Evolutionary conservation across 2,888 invertebrate species (phyloP), one percentile per base, ranked within the genome.

Genomic region (Lypha dubia): DNA sequence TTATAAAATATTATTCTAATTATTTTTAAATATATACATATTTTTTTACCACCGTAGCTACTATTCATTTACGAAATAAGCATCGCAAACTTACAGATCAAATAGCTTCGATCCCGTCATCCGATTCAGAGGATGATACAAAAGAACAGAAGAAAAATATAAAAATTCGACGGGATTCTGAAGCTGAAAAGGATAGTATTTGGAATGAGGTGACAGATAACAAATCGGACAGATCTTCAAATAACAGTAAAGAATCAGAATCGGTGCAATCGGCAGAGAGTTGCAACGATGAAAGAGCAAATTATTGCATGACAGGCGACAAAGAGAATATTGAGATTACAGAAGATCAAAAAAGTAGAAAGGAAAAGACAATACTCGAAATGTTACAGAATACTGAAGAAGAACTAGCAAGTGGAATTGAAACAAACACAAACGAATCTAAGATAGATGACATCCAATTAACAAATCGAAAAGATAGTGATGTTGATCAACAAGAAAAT

Each of bases 31-130:
- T 63, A 44, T 4, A 20, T 4, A 11, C 11, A 35, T 20, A 13
- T 58, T 49, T 6, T 22, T 38, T 35, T 38, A 35, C 0, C n/a
- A 2, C 22, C 32, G 2, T 60, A 92, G 92, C 90, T 24, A 91
- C 91, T 0, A 87, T 91, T n/a, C 88, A 88, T 6, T 83, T 92
- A 62, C 89, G 91, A 5, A 90, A 91, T 80, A 87, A 87, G 3
- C 84, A 89, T 65, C 88, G 87, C 1, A 88, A 88, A 46, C 84
- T 87, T 9, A 90, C 90, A 38, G 83, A 89, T 28, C 89, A 90
- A 67, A 76, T 86, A 41, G 56, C 89, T 0, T 60, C 91, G 7
- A 71, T 91, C 3, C 83, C 84, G 3, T 90, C 91, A 3, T 90
- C 91, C 1, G 91, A 91, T 76, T 92, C 92, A 0, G 91, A 91